A percentile compares a stretch with the other conserved stretches of the same genome.
These are phyloP conservation scores for Parambassis ranga DNA, from an alignment of 2,797 vertebrate species.

Conservation along the genomic window DNA sequence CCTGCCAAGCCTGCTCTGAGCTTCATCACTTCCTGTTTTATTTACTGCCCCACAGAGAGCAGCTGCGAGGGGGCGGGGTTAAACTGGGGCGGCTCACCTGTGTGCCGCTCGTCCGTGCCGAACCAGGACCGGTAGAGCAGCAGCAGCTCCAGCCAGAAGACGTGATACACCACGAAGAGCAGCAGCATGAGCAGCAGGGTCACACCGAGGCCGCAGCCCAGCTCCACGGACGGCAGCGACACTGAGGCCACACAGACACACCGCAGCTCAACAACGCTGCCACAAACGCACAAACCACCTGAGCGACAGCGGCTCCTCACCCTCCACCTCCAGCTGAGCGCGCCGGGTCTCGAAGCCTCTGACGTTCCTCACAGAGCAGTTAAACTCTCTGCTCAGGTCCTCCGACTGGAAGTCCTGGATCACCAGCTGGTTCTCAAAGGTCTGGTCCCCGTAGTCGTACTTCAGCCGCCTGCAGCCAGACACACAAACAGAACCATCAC, in stretches of 20 bases:
- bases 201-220: slow-evolving; percentile 88
- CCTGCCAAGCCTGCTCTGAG: too few species aligned
- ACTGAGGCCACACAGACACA: slow-evolving; percentile 52
- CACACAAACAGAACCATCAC: not conserved
- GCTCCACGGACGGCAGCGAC: slow-evolving; percentile 83
- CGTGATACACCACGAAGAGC: slow-evolving; percentile 88
- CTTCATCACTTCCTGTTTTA: not conserved
- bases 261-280: too few species aligned
- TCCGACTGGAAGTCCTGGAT: slow-evolving; percentile 79
- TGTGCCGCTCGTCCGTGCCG: slow-evolving; percentile 89
- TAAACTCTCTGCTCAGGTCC: slow-evolving; percentile 84
- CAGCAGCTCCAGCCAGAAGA: slow-evolving; percentile 95
- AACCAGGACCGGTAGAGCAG: slow-evolving; percentile 94
- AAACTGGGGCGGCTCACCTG: slow-evolving; percentile 75
- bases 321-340: slow-evolving; percentile 80
- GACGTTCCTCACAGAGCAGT: slow-evolving; percentile 84
- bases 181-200: slow-evolving; percentile 86
- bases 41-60: too few species aligned
- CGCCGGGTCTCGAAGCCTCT: slow-evolving; percentile 65
- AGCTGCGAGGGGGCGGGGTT: not conserved
- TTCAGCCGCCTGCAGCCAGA: slow-evolving; percentile 23
- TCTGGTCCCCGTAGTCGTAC: slow-evolving; percentile 61
- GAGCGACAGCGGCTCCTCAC: too few species aligned
- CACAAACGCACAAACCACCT: too few species aligned
- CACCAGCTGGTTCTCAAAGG: slow-evolving; percentile 65